Evolutionary conservation across 2,888 invertebrate species (phyloP), one percentile per base, ranked within the genome.

Genomic region (Drosophila mayaguana): DNA sequence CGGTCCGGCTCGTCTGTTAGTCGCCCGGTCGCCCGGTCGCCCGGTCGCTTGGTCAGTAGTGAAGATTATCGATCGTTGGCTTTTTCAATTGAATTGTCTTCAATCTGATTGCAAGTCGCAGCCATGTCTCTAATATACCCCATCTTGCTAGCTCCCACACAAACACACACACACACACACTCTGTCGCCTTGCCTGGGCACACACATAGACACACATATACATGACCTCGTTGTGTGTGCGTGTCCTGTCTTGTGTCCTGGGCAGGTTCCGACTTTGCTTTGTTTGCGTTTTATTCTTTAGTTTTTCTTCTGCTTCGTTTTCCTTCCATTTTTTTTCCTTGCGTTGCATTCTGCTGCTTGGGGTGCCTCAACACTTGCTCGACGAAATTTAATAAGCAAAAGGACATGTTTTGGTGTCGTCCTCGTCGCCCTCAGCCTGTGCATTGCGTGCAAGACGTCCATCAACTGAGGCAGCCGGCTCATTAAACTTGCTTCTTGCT

Each of bases 41-140:
- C 14, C 22, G 43, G 57, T 59, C 36, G 25, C 18, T 61, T 20
- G 86, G 88, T 86, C 88, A 88, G 74, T 76, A 83, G 64, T 77
- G 67, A 83, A 80, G 87, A 86, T 87, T 88, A 87, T 87, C 87
- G 86, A 88, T 87, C 79, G 63, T 60, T 75, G 65, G 57, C 60
- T 63, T 79, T 83, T 86, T 87, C 88, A 87, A 87, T 88, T 87
- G 88, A 87, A 87, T 88, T 88, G 88, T 87, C 86, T 87, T 87
- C 83, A 79, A 84, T 88, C 84, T 71, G 71, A 76, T 81, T 79
- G 84, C 83, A 73, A 81, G 83, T 81, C 69, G 66, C 80, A 61
- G 43, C 38, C 62, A 60, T 43, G 46, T 56, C 25, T 46, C 53
- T 51, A 46, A 75, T 62, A 45, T 50, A 45, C 57, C 60, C 69